phyloP scores from a whole-genome alignment of 2,888 invertebrate genomes.

The Anticlea derivata region DNA sequence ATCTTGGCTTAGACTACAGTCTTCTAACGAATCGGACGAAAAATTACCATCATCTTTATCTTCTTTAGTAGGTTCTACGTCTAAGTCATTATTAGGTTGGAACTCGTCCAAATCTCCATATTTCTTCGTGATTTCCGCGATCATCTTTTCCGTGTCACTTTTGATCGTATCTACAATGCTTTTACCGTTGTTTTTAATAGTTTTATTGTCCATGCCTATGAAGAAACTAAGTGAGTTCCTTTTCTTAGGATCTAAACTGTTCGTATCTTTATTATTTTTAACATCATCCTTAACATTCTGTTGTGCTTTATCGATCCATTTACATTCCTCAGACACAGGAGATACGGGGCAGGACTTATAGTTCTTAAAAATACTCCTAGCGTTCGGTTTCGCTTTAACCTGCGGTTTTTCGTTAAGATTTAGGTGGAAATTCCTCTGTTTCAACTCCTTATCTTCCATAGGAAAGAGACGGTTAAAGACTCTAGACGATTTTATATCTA shows the following conservation, averaged over 20 bases:
- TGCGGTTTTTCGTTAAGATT: constrained; percentile 69
- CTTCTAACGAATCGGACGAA: constrained; percentile 91
- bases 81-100: constrained; percentile 64
- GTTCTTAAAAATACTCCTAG: constrained; percentile 85
- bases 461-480: constrained; percentile 76
- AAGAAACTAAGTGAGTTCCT: constrained; percentile 87
- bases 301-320: constrained; percentile 82
- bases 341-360: constrained; percentile 92
- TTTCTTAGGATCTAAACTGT: constrained; percentile 76
- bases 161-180: constrained; percentile 86
- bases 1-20: constrained; percentile 85
- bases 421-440: constrained; percentile 70
- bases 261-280: constrained; percentile 50
- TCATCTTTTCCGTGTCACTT: constrained; percentile 86
- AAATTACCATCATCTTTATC: constrained; percentile 87
- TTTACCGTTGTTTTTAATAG: constrained; percentile 73
- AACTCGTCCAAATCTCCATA: constrained; percentile 85
- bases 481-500: constrained; percentile 72
- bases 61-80: constrained; percentile 70
- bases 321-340: constrained; percentile 91
- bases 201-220: constrained; percentile 82
- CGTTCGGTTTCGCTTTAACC: constrained; percentile 63
- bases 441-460: constrained; percentile 53
- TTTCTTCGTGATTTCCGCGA: constrained; percentile 85
- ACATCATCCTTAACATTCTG: constrained; percentile 47